Percentiles rank a stretch among this genome's conserved stretches.
Conservation (phyloP, 2,113 vertebrate species). For the Suncus etruscus region DNA sequence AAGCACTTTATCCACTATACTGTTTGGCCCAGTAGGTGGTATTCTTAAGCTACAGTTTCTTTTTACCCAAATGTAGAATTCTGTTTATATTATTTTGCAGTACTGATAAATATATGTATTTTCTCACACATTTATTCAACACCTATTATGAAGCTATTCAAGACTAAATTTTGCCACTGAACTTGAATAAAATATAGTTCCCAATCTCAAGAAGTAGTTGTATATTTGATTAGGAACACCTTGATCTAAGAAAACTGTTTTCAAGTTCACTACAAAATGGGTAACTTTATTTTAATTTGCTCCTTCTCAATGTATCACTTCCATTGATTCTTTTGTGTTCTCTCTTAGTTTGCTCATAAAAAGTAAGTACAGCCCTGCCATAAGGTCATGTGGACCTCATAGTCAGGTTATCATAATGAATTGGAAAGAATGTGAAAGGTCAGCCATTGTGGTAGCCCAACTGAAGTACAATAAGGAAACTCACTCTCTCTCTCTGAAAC, state of each 20-base stretch:
- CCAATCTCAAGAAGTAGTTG: background rate
- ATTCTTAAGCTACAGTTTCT: background rate
- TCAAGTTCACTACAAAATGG: slow-evolving; percentile 5
- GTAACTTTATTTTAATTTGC: background rate
- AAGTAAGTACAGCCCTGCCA: background rate
- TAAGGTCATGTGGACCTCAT: background rate
- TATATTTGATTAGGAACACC: background rate
- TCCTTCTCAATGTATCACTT: background rate
- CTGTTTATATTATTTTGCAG: background rate
- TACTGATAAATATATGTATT: background rate
- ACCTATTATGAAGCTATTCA: background rate
- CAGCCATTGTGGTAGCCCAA: background rate
- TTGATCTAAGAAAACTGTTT: slow-evolving; percentile 6
- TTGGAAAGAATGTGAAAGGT: background rate
- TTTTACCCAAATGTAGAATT: background rate
- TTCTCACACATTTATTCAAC: slow-evolving; percentile 10
- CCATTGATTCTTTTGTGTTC: background rate
- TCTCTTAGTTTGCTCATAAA: background rate
- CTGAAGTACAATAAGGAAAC: background rate
- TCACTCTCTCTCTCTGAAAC: background rate
- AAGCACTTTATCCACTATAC: no score
- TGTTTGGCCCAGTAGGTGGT: slow-evolving; percentile 84
- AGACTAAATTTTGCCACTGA: background rate
- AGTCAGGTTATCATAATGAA: background rate
- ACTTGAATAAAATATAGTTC: background rate